phyloP scores from a whole-genome alignment of 2,888 invertebrate genomes.

The Tanypteryx hageni region DNA sequence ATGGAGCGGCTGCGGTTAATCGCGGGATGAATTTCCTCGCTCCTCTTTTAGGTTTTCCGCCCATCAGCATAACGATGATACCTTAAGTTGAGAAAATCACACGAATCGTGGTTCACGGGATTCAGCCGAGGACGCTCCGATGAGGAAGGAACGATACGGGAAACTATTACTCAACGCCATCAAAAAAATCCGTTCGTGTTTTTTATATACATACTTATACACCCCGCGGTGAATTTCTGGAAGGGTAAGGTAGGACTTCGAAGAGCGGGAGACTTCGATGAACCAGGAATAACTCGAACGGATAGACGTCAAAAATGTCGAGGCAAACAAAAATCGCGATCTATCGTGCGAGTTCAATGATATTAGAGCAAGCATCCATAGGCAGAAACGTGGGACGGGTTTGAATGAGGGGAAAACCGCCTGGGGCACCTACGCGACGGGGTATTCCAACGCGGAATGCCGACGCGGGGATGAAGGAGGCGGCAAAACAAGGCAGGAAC shows the following conservation, averaged over 20 bases:
- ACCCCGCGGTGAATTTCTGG: not conserved
- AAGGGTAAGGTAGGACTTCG: not conserved
- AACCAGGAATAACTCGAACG: not conserved
- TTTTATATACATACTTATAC: not conserved
- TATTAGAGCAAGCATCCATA: not conserved
- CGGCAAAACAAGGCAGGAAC: too few species aligned
- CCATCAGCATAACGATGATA: not conserved
- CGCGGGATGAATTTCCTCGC: not conserved
- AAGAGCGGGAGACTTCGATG: not conserved
- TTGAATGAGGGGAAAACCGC: too few species aligned
- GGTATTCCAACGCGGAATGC: too few species aligned
- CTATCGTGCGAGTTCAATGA: not conserved
- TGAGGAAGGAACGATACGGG: not conserved
- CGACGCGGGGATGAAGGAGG: too few species aligned
- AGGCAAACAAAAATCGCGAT: not conserved
- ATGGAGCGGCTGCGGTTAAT: not conserved
- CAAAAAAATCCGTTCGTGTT: not conserved
- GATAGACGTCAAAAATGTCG: not conserved
- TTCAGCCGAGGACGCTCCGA: not conserved
- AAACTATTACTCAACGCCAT: slow-evolving; percentile 17
- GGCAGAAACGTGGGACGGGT: not conserved
- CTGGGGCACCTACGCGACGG: too few species aligned
- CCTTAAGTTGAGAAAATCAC: not conserved
- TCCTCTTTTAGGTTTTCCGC: too few species aligned
- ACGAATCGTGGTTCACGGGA: not conserved